Percentiles rank a stretch among this genome's conserved stretches.
These are phyloP conservation scores for Pseudomyrmex flavicornis DNA, from an alignment of 1,140 invertebrate species.

Conservation along the genomic window DNA sequence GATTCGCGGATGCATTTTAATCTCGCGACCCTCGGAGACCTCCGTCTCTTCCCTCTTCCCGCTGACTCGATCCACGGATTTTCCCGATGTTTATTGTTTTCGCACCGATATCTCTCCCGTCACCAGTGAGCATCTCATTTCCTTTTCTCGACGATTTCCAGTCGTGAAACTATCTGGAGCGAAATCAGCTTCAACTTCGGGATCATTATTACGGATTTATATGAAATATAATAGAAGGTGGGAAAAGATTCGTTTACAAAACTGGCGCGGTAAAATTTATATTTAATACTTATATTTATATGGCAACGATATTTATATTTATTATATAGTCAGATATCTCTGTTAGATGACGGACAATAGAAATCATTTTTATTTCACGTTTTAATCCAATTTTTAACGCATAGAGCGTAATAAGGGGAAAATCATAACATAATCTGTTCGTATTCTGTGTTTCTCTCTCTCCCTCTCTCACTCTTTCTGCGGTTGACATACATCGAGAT, in stretches of 20 bases:
- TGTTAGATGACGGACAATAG: neutral
- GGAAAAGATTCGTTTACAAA: no score
- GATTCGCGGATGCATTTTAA: constrained; percentile 70
- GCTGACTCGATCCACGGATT: constrained; percentile 25
- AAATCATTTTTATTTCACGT: neutral
- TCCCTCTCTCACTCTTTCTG: neutral
- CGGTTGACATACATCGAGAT: constrained; percentile 7
- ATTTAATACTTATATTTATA: no score
- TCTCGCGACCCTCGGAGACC: constrained; percentile 38
- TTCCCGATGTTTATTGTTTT: constrained; percentile 51
- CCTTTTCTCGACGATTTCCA: constrained; percentile 1
- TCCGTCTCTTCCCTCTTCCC: neutral
- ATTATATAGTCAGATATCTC: no score
- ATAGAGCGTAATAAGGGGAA: neutral
- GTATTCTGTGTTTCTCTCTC: neutral
- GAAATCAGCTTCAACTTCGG: neutral
- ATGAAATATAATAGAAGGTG: neutral
- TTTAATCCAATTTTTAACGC: neutral
- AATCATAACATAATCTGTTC: neutral
- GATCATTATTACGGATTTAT: neutral
- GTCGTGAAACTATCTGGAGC: neutral
- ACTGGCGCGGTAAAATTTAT: no score
- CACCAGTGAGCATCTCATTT: constrained; percentile 7
- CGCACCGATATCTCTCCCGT: constrained; percentile 8
- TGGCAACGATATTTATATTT: no score